Conservation (phyloP, 2,888 invertebrate species). For the Eilema sororculum region DNA sequence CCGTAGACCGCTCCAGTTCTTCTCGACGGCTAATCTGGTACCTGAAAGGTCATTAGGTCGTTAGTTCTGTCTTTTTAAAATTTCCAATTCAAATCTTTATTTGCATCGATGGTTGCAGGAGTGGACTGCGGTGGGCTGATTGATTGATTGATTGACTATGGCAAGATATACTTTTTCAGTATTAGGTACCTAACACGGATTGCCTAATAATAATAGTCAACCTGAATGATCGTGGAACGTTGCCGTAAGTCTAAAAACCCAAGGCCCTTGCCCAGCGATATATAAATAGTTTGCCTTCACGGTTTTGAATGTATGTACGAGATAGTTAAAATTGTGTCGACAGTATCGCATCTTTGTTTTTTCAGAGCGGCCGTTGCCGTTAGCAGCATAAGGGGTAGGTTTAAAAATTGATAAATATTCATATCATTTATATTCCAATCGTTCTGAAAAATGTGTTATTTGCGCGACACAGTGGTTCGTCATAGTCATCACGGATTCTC, state of each 20-base stretch:
- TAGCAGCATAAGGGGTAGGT: background rate
- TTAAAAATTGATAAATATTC: background rate
- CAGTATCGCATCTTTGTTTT: background rate
- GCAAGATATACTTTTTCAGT: no score
- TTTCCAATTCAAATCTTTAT: no score
- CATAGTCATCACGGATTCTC: constrained; percentile 70
- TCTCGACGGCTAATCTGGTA: constrained; percentile 88
- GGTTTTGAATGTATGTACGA: constrained; percentile 22
- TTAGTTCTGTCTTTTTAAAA: background rate
- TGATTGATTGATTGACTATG: no score
- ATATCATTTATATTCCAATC: constrained; percentile 38
- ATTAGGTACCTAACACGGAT: no score
- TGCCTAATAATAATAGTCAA: background rate
- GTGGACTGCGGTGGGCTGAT: no score
- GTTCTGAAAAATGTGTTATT: constrained; percentile 60
- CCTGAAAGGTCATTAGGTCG: constrained; percentile 56
- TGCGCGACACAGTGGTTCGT: constrained; percentile 72
- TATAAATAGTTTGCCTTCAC: constrained; percentile 47
- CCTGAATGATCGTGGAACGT: background rate
- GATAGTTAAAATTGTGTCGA: constrained; percentile 8
- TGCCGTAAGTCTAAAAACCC: constrained; percentile 17
- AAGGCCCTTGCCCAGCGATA: constrained; percentile 40
- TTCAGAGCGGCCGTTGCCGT: background rate
- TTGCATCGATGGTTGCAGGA: no score
- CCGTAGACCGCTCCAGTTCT: constrained; percentile 75